Base-by-base conservation (phyloP, 2,113 vertebrate species). In the Alligator sinensis region DNA sequence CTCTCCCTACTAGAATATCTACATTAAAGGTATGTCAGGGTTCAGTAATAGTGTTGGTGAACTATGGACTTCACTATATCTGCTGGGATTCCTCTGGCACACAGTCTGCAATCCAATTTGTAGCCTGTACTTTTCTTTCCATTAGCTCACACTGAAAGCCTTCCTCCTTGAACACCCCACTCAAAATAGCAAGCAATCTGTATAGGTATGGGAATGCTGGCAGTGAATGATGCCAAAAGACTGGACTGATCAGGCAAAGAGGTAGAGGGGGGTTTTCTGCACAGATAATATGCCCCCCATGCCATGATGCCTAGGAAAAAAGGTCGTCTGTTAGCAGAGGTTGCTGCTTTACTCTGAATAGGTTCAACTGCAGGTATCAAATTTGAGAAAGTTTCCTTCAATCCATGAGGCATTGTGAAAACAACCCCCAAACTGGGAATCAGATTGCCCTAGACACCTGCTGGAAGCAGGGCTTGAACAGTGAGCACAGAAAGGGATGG, bases 71-170 rank as follows among this genome's bases (percentile, higher is more conserved):
- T 54, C 47, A 17, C 47, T 80, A 16, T 24, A 22, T 68, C 57
- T 80, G 28, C 62, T 47, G 47, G 77, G 57, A 58, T 79, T 83
- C 90, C 66, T 87, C 85, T 87, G 90, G 80, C 80, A 63, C 55
- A 30, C 47, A 18, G 27, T 74, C n/a, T 78, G 38, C 59, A 58
- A 62, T 25, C 64, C 7, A 79, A 47, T 63, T 77, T 19, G 74
- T 72, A 79, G 84, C 75, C 30, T 62, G 30, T 25, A 21, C 75
- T 64, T 74, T 76, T 14, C 58, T 79, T 83, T 64, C 90, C 80
- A 54, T 91, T 75, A 87, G 66, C 85, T 91, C 90, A 87, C 47
- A 55, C 59, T n/a, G 47, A 27, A 83, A 91, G n/a, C 80, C 82
- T 77, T 86, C 68, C 76, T 28, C 68, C 78, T 25, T 63, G 61